Base-by-base conservation (phyloP, 2,888 invertebrate species). In the Willowsia nigromaculata region DNA sequence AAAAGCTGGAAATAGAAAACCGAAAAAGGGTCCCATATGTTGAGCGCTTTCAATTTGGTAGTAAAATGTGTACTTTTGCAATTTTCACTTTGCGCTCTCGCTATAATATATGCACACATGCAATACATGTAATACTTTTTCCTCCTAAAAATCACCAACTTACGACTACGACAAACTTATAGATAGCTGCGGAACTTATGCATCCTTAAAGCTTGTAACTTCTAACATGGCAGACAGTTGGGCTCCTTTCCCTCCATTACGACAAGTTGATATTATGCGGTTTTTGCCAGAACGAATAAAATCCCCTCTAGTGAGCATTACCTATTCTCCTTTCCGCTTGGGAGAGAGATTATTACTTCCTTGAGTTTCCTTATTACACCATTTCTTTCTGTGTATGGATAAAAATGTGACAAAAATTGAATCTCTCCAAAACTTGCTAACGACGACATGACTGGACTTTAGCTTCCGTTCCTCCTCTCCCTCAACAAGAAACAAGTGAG, bases 1-100 rank as follows among this genome's bases (percentile, higher is more conserved):
- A 37, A 27, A 59, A 56, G 5, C 37, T 33, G 56, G 15, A 56
- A 37, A 37, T 5, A n/a, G 27, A 30, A 50, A 76, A 15, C 47
- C 40, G 18, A 27, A 84, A 71, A 71, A 71, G 43, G 80, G 86
- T 80, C 86, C 80, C 86, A 87, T 85, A 85, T 85, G 76, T 53
- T 62, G 50, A 50, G 65, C 33, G 53, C 71, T 68, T 87, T 87
- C 86, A 87, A 87, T 87, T 87, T 87, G 68, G 86, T 87, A 87
- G 81, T 87, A 87, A 87, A 81, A 87, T 87, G 86, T 81, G 81
- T 80, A 81, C 80, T 85, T 87, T 71, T 81, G 82, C 87, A 87
- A 87, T 87, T 87, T 87, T 87, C 87, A 87, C 87, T 87, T 87
- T 81, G 22, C 47, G 65, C 68, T 68, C 22, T 68, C 40, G 37